These are phyloP conservation scores for Rhinogobio ventralis DNA, from an alignment of 2,797 vertebrate species.

Conservation along the genomic window DNA sequence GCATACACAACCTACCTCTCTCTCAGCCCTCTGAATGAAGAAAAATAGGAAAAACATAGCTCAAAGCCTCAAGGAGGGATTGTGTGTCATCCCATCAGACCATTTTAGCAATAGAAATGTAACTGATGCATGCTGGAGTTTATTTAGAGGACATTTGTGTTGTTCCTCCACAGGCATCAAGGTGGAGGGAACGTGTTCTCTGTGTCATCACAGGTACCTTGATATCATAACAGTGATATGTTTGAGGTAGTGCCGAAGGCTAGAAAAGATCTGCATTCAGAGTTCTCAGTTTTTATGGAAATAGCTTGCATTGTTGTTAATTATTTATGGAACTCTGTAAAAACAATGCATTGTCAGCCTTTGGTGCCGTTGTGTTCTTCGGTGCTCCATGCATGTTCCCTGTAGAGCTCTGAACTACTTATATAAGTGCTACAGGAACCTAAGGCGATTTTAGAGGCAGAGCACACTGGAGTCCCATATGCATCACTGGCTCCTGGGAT, in stretches of 20 bases:
- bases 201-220: constrained; percentile 62
- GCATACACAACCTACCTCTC: constrained; percentile 51
- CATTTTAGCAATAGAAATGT: constrained; percentile 75
- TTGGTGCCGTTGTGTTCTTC: constrained; percentile 50
- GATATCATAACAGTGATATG: constrained; percentile 70
- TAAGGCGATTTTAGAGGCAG: constrained; percentile 49
- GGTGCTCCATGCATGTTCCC: constrained; percentile 18
- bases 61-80: constrained; percentile 68
- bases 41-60: constrained; percentile 55
- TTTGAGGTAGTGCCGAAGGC: constrained; percentile 64
- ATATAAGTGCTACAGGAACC: constrained; percentile 54
- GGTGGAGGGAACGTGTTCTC: constrained; percentile 74
- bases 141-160: constrained; percentile 76
- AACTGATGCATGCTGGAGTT: constrained; percentile 76
- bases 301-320: constrained; percentile 76
- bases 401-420: constrained; percentile 61
- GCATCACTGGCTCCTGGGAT: constrained; percentile 56
- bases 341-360: constrained; percentile 62
- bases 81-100: constrained; percentile 70
- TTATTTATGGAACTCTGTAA: constrained; percentile 74
- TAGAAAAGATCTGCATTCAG: constrained; percentile 70
- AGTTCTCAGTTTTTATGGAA: constrained; percentile 67
- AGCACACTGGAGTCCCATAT: constrained; percentile 62
- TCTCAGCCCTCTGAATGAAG: constrained; percentile 9
- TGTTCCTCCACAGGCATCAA: constrained; percentile 78